Base-by-base conservation (phyloP, 2,797 vertebrate genomes). In the Melanogrammus aeglefinus region DNA sequence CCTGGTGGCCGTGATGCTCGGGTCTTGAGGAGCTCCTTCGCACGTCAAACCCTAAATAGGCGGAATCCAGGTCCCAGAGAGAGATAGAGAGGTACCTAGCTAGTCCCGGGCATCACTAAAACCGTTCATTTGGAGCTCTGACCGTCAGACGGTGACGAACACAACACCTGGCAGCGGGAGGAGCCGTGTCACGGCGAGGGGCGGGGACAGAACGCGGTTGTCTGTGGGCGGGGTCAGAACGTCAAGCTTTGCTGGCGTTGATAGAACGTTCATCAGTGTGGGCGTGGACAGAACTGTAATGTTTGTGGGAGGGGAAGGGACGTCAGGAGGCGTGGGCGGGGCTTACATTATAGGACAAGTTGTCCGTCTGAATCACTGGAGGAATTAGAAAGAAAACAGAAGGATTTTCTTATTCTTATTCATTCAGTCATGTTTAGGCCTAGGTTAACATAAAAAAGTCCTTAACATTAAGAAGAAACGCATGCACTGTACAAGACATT, bases 11-110 rank as follows among this genome's bases (percentile, higher is more conserved):
- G 13, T 6, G 70, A 13, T 78, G 33, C 77, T 14, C 75, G 38
- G 75, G 51, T 78, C 83, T 86, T 79, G 82, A 89, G 70, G 85
- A 83, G 75, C 78, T 85, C 75, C 57, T 78, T 1, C 76, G 3
- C 73, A 78, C 57, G 0, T 24, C 57, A 21, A 78, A 27, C 70
- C 35, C 3, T 18, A 39, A 8, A 6, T 16, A 73, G 57, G 57
- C 57, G 57, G 57, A 63, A n/a, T 63, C 57, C 57, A 21, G 57
- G 21, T n/a, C 21, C 57, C 57, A 8, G 1, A 63, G 57, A 35
- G 21, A 63, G 57, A 7, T 9, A 33, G 16, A n/a, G 21, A 63
- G 57, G 6, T 9, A 41, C 18, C 13, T 29, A 41, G 36, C 36
- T 24, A 35, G 14, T 13, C 18, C 12, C 36, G 36, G 72, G 16